Evolutionary conservation across 2,113 vertebrate genomes (phyloP), one percentile per base, ranked within the genome.

Genomic region (Thermophis baileyi): DNA sequence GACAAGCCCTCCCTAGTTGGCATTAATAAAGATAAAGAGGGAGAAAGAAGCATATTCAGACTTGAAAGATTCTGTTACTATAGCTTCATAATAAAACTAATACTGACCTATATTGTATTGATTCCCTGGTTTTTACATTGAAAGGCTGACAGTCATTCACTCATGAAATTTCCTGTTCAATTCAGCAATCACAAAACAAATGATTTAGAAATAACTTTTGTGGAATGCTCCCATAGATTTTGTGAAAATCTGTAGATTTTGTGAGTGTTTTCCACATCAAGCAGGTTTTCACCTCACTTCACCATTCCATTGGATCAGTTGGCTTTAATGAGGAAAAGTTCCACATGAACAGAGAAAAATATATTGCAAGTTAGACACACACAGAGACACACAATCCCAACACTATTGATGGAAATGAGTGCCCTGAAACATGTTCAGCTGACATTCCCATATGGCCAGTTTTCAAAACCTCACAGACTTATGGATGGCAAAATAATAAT

Each of bases 401-500:
- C n/a, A 40, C 35, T 81, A 50, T 20, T 69, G 25, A 11, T 90
- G 30, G 46, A 35, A n/a, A 81, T 22, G 25, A 85, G 63, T 7
- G 50, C 40, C n/a, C 60, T 40, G 60, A 81, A 81, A 69, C 10
- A 0, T 47, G 20, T 86, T 55, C 27, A 46, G 25, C 16, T 51
- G 7, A 9, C 24, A 6, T 89, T 74, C 74, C 22, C 6, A 50
- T 25, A 69, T 44, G 55, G 24, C 35, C n/a, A 35, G 10, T 88
- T 88, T 24, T 51, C 51, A 93, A 25, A 14, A 1, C 50, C 85
- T 92, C 40, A 46, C 27, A 55, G 69, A 44, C 91, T 54, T 91
- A 90, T 89, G 93, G 40, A 94, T 95, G 85, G 40, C 90, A 24
- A 93, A 60, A 88, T 14, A 88, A 69, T 91, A 94, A 96, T 81